These are phyloP conservation scores for Phoenoteleia sp. DNA, from an alignment of 2,888 invertebrate genomes.

Conservation along the genomic window DNA sequence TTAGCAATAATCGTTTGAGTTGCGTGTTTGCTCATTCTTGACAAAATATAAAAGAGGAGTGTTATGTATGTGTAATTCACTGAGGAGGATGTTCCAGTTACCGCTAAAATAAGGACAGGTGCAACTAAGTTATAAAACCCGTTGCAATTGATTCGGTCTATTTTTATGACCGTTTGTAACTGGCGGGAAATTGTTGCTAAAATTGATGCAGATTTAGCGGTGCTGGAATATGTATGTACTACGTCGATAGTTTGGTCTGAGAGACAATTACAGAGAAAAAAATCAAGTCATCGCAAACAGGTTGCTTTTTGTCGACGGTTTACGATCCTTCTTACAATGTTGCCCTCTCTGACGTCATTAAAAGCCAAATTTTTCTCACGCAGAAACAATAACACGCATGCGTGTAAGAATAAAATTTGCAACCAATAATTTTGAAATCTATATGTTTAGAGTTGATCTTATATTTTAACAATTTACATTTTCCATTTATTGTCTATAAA, in stretches of 20 bases:
- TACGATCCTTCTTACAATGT: slow-evolving; percentile 31
- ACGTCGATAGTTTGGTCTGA: neutral
- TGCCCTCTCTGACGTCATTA: slow-evolving; percentile 41
- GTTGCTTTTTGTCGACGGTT: slow-evolving; percentile 42
- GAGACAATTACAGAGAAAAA: slow-evolving; percentile 23
- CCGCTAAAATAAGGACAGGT: slow-evolving; percentile 44
- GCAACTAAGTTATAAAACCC: slow-evolving; percentile 35
- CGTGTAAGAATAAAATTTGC: slow-evolving; percentile 8
- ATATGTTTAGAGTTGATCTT: too few relatives aligned
- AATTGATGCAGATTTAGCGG: neutral
- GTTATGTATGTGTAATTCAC: neutral
- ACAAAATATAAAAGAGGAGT: too few relatives aligned
- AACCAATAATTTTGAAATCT: too few relatives aligned
- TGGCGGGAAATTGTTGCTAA: neutral
- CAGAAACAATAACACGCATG: slow-evolving; percentile 46
- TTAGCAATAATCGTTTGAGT: too few relatives aligned
- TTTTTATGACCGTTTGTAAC: neutral
- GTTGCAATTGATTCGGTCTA: slow-evolving; percentile 26
- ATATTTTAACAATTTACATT: too few relatives aligned
- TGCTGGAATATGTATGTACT: too few relatives aligned
- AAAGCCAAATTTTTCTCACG: slow-evolving; percentile 59
- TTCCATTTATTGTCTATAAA: too few relatives aligned
- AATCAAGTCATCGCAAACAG: slow-evolving; percentile 34
- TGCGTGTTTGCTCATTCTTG: too few relatives aligned
- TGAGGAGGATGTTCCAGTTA: slow-evolving; percentile 46